Conservation (phyloP, 2,888 invertebrate species). For the Melanostoma scalare region DNA sequence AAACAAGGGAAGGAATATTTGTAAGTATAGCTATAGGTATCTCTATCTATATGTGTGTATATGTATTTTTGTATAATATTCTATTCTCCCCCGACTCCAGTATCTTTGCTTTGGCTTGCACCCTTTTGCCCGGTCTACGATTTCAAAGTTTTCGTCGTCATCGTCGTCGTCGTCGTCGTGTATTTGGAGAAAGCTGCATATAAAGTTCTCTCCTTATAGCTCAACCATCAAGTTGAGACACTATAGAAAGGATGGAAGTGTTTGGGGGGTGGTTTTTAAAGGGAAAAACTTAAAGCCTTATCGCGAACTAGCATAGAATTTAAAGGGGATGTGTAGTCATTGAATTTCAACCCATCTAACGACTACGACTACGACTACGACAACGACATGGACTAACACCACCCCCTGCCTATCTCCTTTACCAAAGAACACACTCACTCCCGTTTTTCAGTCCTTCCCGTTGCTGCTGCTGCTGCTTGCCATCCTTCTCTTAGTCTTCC, state of each 20-base stretch:
- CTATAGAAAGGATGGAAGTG: slow-evolving; percentile 34
- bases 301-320: slow-evolving; percentile 67
- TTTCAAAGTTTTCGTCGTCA: slow-evolving; percentile 71
- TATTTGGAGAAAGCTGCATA: slow-evolving; percentile 71
- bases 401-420: slow-evolving; percentile 33
- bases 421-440: slow-evolving; percentile 47
- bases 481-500: slow-evolving; percentile 36
- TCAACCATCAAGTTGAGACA: slow-evolving; percentile 6
- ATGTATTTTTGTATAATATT: slow-evolving; percentile 65
- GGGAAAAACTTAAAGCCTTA: slow-evolving; percentile 71
- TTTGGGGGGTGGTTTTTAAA: slow-evolving; percentile 62
- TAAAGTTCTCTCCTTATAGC: slow-evolving; percentile 68
- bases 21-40: slow-evolving; percentile 4
- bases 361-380: slow-evolving; percentile 27
- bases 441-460: neutral
- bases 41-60: slow-evolving; percentile 20
- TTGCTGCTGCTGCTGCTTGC: neutral
- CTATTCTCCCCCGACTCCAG: slow-evolving; percentile 49
- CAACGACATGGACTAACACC: slow-evolving; percentile 53
- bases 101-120: slow-evolving; percentile 45
- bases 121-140: slow-evolving; percentile 71
- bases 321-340: slow-evolving; percentile 68
- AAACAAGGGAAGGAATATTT: slow-evolving; percentile 40
- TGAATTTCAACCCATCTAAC: slow-evolving; percentile 42
- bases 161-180: slow-evolving; percentile 52